Evolutionary conservation across 2,113 vertebrate genomes (phyloP).

Genomic region (Sapayoa aenigma): DNA sequence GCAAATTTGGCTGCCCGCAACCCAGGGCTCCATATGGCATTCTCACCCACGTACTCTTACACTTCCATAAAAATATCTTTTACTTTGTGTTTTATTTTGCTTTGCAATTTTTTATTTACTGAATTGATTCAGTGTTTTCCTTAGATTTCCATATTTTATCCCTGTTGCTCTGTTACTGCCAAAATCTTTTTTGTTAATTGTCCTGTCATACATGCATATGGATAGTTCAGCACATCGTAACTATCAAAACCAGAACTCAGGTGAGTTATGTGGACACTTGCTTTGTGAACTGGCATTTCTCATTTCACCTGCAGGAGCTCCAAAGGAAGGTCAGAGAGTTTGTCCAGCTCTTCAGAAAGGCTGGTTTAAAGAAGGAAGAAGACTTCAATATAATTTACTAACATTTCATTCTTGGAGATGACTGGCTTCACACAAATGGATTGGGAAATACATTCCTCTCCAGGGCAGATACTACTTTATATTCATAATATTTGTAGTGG

Average conservation of each 20-base stretch:
- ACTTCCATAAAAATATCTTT: neutral
- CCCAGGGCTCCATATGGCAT: neutral
- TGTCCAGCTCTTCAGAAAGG: neutral
- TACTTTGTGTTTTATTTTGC: conserved; percentile 17
- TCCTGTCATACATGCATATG: neutral
- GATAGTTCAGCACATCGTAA: neutral
- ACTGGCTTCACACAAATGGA: neutral
- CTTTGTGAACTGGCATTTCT: neutral
- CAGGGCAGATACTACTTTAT: neutral
- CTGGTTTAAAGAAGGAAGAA: neutral
- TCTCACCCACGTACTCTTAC: neutral
- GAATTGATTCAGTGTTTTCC: neutral
- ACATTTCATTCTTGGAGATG: neutral
- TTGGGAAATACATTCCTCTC: neutral
- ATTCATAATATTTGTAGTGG: neutral
- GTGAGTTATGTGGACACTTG: neutral
- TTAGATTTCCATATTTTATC: neutral
- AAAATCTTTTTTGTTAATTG: neutral
- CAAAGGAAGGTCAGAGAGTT: neutral
- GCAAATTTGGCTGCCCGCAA: neutral
- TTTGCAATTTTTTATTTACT: neutral
- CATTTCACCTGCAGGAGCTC: neutral
- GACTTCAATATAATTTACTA: neutral
- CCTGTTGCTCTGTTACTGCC: neutral
- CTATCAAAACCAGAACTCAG: neutral